Percentiles rank a stretch among this genome's conserved stretches.
phyloP scores from a whole-genome alignment of 2,888 invertebrate species.

The Antheraea assamensis region DNA sequence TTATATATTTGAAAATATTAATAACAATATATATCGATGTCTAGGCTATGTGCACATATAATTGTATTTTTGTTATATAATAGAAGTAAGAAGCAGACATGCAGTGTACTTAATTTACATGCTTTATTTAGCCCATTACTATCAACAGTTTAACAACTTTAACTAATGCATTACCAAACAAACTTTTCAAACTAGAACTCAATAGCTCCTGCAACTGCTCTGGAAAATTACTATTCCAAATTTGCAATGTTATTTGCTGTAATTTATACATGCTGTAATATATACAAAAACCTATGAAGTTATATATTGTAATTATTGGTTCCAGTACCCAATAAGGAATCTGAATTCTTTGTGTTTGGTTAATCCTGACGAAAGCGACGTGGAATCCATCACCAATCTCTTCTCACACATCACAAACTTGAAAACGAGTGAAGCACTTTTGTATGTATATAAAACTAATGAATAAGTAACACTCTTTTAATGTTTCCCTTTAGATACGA shows the following conservation, averaged over 20 bases:
- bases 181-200: too few species aligned
- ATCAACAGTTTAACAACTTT: too few species aligned
- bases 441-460: slow-evolving; percentile 50
- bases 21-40: too few species aligned
- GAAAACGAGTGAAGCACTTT: slow-evolving; percentile 55
- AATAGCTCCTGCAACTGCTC: too few species aligned
- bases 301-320: not conserved
- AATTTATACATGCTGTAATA: not conserved
- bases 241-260: not conserved
- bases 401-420: slow-evolving; percentile 61
- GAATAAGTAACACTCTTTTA: not conserved
- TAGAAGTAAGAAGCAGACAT: too few species aligned
- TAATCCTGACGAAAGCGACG: slow-evolving; percentile 55
- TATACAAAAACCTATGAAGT: not conserved
- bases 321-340: slow-evolving; percentile 56
- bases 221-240: too few species aligned
- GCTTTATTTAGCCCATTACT: too few species aligned
- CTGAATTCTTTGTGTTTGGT: slow-evolving; percentile 51
- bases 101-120: too few species aligned
- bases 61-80: too few species aligned
- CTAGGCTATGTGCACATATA: too few species aligned
- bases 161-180: too few species aligned
- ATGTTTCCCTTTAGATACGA: not conserved
- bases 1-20: too few species aligned
- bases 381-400: slow-evolving; percentile 49